Conservation (phyloP, 2,797 vertebrate species). For the Sphenopsis melanotis region DNA sequence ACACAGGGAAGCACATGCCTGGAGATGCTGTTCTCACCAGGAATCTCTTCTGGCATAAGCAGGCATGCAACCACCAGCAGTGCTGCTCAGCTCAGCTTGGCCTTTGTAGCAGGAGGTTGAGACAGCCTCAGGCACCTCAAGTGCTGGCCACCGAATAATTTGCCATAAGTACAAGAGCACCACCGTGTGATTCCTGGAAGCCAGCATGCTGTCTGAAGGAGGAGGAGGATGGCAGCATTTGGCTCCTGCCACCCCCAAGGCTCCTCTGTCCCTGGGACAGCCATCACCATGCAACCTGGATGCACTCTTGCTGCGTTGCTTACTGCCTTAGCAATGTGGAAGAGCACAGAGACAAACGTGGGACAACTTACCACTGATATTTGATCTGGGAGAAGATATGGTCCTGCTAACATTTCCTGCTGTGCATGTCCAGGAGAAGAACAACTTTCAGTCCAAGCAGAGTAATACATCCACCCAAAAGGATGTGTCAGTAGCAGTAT, state of each 20-base stretch:
- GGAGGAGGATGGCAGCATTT: not conserved
- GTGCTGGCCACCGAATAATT: not conserved
- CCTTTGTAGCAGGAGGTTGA: not conserved
- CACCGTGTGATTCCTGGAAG: constrained; percentile 44
- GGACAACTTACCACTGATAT: not conserved
- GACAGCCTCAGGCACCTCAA: not conserved
- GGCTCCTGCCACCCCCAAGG: not conserved
- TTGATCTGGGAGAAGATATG: not conserved
- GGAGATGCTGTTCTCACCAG: not conserved
- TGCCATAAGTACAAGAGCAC: constrained; percentile 50
- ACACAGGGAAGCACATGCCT: not conserved
- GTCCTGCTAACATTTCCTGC: not conserved
- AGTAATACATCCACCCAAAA: not conserved
- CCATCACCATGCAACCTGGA: not conserved
- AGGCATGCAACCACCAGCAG: not conserved
- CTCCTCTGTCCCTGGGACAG: not conserved
- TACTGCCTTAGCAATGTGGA: not conserved
- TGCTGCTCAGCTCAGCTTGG: not conserved
- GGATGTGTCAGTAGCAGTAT: not conserved
- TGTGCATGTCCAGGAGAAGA: not conserved
- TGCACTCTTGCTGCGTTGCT: fast-evolving
- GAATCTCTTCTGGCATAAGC: not conserved
- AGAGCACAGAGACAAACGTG: not conserved
- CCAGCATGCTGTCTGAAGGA: not conserved
- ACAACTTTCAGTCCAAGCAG: not conserved